Evolutionary conservation across 2,113 vertebrate species (phyloP), one percentile per base, ranked within the genome.

Genomic region (Forbesichthys agassizii): DNA sequence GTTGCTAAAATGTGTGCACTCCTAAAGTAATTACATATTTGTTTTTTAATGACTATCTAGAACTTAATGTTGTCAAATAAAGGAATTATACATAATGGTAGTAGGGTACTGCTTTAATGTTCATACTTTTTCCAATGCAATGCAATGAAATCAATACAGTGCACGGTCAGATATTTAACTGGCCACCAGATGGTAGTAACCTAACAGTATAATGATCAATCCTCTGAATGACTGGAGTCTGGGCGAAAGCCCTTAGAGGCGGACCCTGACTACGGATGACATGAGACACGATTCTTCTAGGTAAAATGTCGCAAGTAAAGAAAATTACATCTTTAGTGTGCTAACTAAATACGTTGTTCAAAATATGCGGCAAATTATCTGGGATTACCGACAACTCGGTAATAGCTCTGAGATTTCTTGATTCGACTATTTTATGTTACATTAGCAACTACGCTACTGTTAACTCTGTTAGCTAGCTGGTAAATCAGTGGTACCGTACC

Each of bases 391-490:
- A 9, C 14, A 7, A 0, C 49, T 0, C 9, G 70, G 46, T 53
- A 67, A 33, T 63, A 69, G 48, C 81, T 75, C 64, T 49, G 52
- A 13, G 3, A 16, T 33, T 64, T 61, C 54, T 71, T 72, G 61
- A 61, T 42, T 57, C 56, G 48, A 66, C 53, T 57, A 49, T 18
- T 66, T 67, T 3, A 54, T 81, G 56, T 73, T 60, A 33, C 42
- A 54, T 67, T 87, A 89, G 81, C 79, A 69, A 10, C 20, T 76
- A 67, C 58, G 84, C 69, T 82, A 70, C 64, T 64, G 75, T 68
- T 78, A 62, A 75, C 61, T 61, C 55, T 71, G 56, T 6, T 1
- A 54, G 73, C 64, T 52, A 71, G 54, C 79, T 61, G 11, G 62
- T 3, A 48, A 62, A 0, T 9, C 54, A 56, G 18, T 9, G 9